phyloP scores from a whole-genome alignment of 2,113 vertebrate genomes.

The Erinaceus europaeus region DNA sequence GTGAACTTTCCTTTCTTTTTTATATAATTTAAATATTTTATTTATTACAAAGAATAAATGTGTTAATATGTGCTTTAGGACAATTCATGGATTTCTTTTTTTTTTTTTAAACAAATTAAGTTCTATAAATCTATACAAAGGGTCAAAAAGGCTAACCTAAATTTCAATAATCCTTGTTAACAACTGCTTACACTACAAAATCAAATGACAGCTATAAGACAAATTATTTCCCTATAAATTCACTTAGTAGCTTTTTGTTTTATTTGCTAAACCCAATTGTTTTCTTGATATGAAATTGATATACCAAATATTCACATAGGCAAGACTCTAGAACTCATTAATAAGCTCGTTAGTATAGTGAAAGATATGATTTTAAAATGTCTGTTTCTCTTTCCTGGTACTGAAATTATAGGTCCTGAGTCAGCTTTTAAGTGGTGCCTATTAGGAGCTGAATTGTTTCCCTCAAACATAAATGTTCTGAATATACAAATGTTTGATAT shows the following conservation, averaged over 20 bases:
- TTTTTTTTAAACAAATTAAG: background rate
- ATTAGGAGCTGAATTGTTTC: background rate
- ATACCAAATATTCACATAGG: background rate
- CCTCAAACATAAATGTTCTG: background rate
- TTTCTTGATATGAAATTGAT: background rate
- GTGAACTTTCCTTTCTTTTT: background rate
- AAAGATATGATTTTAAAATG: background rate
- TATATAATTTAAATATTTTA: background rate
- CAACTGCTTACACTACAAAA: background rate
- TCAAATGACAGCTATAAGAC: background rate
- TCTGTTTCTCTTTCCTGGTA: background rate
- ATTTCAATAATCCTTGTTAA: background rate
- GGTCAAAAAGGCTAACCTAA: background rate
- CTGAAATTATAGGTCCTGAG: background rate
- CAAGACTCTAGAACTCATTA: background rate
- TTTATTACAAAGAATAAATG: background rate
- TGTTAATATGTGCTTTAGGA: background rate
- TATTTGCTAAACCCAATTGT: background rate
- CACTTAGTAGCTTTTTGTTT: background rate
- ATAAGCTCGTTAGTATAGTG: background rate
- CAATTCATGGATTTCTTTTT: background rate
- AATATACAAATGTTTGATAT: background rate
- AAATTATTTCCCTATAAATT: background rate
- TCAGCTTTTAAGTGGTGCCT: background rate
- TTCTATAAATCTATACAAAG: background rate